Evolutionary conservation across 2,888 invertebrate species (phyloP).

Genomic region (Yponomeuta sedellus): DNA sequence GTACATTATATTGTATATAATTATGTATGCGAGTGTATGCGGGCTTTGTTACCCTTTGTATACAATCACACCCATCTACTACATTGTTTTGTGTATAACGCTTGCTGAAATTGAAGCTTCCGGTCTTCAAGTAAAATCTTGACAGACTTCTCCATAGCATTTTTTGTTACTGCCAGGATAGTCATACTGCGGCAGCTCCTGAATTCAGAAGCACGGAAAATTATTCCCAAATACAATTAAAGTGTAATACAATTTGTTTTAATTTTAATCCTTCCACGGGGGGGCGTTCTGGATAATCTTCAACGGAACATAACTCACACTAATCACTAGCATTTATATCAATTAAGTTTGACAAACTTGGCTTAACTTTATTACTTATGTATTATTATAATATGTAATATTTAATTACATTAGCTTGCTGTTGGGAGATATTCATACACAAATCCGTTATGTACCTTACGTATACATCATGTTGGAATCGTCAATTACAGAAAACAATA

Average conservation of each 20-base stretch:
- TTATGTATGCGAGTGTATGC: too few species aligned
- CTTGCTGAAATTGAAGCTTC: not conserved
- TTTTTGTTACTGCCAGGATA: conserved; percentile 25
- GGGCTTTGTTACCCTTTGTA: too few species aligned
- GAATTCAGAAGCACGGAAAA: conserved; percentile 73
- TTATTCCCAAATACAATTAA: conserved; percentile 74
- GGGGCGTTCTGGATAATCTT: conserved; percentile 26
- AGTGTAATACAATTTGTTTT: conserved; percentile 72
- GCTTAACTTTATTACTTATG: not conserved
- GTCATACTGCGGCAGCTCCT: conserved; percentile 55
- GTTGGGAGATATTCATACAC: too few species aligned
- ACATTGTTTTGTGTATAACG: too few species aligned
- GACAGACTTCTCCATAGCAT: not conserved
- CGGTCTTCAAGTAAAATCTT: not conserved
- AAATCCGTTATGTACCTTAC: too few species aligned
- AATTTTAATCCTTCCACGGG: conserved; percentile 60
- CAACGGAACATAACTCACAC: conserved; percentile 36
- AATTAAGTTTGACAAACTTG: conserved; percentile 24
- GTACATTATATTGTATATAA: too few species aligned
- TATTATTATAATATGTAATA: not conserved
- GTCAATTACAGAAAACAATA: too few species aligned
- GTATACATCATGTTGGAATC: too few species aligned
- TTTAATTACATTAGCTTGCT: too few species aligned
- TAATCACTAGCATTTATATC: conserved; percentile 53
- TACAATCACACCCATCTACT: too few species aligned